Percentiles rank a stretch among this genome's conserved stretches.
These are phyloP conservation scores for Tragopan temminckii DNA, from an alignment of 2,797 vertebrate species.

Conservation along the genomic window DNA sequence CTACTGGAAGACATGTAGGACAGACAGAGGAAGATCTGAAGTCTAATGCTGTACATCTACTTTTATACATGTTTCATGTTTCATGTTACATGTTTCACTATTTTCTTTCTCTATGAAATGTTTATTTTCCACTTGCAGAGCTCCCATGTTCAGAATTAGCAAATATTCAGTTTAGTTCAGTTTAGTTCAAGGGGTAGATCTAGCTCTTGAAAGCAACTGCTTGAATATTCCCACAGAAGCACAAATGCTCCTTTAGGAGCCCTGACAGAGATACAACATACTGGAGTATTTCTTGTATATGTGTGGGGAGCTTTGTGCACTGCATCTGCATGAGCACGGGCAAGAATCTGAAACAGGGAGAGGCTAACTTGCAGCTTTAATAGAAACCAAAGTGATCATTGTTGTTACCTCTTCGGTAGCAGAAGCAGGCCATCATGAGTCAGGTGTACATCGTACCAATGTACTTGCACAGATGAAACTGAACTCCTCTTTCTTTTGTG, in stretches of 20 bases:
- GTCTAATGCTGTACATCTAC: background rate
- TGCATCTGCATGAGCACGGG: background rate
- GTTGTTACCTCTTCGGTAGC: background rate
- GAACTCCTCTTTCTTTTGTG: background rate
- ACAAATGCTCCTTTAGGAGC: background rate
- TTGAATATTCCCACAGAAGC: background rate
- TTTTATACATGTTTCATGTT: background rate
- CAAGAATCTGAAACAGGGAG: background rate
- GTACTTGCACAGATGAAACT: background rate
- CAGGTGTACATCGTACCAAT: rapidly evolving
- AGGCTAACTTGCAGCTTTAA: background rate
- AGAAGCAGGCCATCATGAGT: background rate
- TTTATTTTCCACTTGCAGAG: background rate
- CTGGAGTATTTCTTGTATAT: background rate
- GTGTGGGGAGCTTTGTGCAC: background rate
- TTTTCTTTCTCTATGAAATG: background rate
- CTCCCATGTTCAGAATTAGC: rapidly evolving
- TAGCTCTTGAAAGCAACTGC: rapidly evolving
- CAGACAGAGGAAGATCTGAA: background rate
- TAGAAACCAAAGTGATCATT: background rate
- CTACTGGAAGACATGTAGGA: background rate
- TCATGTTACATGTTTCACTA: background rate
- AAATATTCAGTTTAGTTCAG: background rate
- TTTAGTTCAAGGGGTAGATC: background rate
- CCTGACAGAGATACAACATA: rapidly evolving